Percentiles rank a stretch among this genome's conserved stretches.
phyloP scores from a whole-genome alignment of 2,113 vertebrate species.

The Heterotilapia buettikoferi region DNA sequence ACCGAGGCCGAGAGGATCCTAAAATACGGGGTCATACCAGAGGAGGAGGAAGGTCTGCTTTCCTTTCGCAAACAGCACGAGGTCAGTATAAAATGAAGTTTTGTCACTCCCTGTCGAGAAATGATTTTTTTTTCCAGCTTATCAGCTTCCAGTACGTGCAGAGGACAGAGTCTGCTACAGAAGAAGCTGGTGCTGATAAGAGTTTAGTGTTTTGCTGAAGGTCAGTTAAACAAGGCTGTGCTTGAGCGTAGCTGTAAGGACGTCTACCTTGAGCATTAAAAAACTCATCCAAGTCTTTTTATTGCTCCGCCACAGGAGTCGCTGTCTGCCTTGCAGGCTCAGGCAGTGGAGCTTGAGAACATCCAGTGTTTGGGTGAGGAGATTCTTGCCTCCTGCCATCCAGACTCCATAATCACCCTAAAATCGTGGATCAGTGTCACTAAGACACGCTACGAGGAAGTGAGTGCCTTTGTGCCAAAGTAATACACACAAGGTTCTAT shows the following conservation, averaged over 20 bases:
- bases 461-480: conserved; percentile 28
- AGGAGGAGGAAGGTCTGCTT: conserved; percentile 70
- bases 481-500: not conserved
- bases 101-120: not conserved
- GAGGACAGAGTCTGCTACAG: not conserved
- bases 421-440: conserved; percentile 83
- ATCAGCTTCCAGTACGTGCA: not conserved
- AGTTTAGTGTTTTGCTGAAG: not conserved
- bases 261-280: not conserved
- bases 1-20: conserved; percentile 73
- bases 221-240: not conserved
- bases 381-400: conserved; percentile 80
- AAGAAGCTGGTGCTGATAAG: not conserved
- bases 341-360: conserved; percentile 73
- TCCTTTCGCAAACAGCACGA: conserved; percentile 71
- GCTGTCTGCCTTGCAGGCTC: conserved; percentile 66
- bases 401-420: conserved; percentile 79
- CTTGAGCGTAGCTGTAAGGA: not conserved
- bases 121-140: not conserved
- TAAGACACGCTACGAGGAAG: conserved; percentile 84
- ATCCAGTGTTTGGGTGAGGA: conserved; percentile 78
- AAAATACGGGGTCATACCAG: conserved; percentile 72
- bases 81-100: conserved; percentile 53
- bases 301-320: conserved; percentile 67
- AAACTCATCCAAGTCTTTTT: not conserved